These are phyloP conservation scores for Temnopleurus reevesii DNA, from an alignment of 53 echinoderm and acorn worm species.

Conservation along the genomic window DNA sequence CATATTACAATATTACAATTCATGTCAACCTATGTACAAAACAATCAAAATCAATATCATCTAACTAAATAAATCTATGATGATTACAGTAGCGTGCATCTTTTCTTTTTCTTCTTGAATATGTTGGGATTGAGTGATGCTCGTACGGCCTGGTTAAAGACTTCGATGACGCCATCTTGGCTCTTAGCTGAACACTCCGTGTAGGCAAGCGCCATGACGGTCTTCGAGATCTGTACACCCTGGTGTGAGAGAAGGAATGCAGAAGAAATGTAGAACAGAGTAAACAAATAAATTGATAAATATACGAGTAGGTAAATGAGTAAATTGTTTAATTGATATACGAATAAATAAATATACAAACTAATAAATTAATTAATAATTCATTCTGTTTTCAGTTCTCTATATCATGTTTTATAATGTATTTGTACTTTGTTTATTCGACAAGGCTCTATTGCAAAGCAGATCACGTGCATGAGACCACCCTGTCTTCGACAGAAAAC, in stretches of 20 bases:
- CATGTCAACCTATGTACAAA: not conserved
- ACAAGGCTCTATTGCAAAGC: too few species aligned
- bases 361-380: too few species aligned
- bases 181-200: slow-evolving; percentile 46
- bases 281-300: too few species aligned
- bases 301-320: too few species aligned
- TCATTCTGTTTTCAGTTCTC: too few species aligned
- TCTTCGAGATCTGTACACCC: slow-evolving; percentile 44
- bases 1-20: not conserved
- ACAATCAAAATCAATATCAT: not conserved
- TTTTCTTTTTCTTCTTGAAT: slow-evolving; percentile 58
- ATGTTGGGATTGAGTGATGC: slow-evolving; percentile 53
- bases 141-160: slow-evolving; percentile 49
- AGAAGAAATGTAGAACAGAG: not conserved
- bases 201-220: slow-evolving; percentile 39
- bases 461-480: too few species aligned
- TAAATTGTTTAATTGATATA: too few species aligned
- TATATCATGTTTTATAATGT: too few species aligned
- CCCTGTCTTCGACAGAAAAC: too few species aligned
- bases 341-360: too few species aligned
- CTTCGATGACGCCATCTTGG: slow-evolving; percentile 46
- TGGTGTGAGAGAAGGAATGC: not conserved
- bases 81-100: slow-evolving; percentile 27
- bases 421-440: too few species aligned
- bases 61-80: not conserved